phyloP scores from a whole-genome alignment of 1,140 invertebrate species.

The Sminthurides bifidus region DNA sequence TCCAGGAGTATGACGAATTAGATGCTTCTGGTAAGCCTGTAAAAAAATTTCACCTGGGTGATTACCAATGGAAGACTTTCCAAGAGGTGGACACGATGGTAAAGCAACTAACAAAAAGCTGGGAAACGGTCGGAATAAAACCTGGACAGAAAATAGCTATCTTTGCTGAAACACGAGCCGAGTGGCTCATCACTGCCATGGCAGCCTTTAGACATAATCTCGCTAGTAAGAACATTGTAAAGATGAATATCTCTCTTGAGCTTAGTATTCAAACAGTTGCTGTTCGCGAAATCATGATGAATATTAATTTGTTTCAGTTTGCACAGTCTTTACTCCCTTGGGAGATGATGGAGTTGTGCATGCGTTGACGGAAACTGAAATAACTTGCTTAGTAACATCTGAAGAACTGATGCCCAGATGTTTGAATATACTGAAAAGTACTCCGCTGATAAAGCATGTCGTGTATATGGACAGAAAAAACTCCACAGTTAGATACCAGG shows the following conservation, averaged over 20 bases:
- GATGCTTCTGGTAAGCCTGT: constrained; percentile 89
- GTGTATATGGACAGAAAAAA: constrained; percentile 61
- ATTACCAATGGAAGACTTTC: constrained; percentile 84
- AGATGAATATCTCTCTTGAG: neutral
- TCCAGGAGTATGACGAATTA: constrained; percentile 82
- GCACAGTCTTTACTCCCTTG: constrained; percentile 92
- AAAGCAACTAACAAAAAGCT: constrained; percentile 60
- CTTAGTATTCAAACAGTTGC: neutral
- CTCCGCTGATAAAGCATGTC: constrained; percentile 59
- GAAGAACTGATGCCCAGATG: constrained; percentile 81
- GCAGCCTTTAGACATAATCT: constrained; percentile 88
- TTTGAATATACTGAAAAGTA: constrained; percentile 57
- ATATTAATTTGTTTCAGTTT: constrained; percentile 48
- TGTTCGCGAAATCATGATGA: neutral
- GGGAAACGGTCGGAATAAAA: constrained; percentile 45
- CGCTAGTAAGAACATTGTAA: constrained; percentile 44
- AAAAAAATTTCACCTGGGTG: constrained; percentile 88
- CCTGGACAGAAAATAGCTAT: constrained; percentile 71
- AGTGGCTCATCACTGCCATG: constrained; percentile 93
- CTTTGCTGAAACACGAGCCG: constrained; percentile 90
- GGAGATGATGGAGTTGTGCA: constrained; percentile 92
- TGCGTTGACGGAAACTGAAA: constrained; percentile 92
- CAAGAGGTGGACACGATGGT: constrained; percentile 63
- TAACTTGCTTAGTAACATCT: constrained; percentile 76
- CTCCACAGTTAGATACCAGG: neutral